Evolutionary conservation across 2,888 invertebrate genomes (phyloP).

Genomic region (Iphiclides podalirius): DNA sequence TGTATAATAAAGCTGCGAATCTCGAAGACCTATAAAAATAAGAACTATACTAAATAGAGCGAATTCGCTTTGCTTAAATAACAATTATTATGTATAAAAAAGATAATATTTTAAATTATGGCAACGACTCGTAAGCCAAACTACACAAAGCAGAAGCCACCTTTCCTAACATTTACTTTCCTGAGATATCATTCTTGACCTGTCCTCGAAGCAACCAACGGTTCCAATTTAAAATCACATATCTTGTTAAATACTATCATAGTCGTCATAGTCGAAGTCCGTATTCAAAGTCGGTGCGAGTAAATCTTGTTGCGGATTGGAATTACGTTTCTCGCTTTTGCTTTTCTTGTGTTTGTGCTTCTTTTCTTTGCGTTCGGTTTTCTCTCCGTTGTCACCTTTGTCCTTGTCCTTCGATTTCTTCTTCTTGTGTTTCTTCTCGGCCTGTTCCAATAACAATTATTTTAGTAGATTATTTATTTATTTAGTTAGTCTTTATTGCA

Average conservation of each 20-base stretch:
- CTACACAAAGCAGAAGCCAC: not conserved
- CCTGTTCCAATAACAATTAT: constrained; percentile 42
- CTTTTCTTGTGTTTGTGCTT: constrained; percentile 79
- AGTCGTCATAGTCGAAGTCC: constrained; percentile 58
- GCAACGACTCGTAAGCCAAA: too few relatives aligned
- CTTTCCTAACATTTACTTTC: too few relatives aligned
- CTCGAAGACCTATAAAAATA: too few relatives aligned
- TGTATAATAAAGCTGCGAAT: too few relatives aligned
- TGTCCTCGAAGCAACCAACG: too few relatives aligned
- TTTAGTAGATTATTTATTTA: too few relatives aligned
- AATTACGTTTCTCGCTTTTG: constrained; percentile 60
- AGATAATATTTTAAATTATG: too few relatives aligned
- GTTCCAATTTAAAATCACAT: not conserved
- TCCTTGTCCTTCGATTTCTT: constrained; percentile 77
- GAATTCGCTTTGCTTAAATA: too few relatives aligned
- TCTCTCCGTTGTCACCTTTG: constrained; percentile 71
- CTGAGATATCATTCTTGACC: too few relatives aligned
- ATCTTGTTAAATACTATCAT: constrained; percentile 58
- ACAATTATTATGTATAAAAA: too few relatives aligned
- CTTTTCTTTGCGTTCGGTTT: constrained; percentile 76
- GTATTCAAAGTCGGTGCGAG: constrained; percentile 52
- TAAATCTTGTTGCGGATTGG: constrained; percentile 66
- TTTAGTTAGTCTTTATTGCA: too few relatives aligned
- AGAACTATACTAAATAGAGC: too few relatives aligned
- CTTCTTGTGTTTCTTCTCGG: constrained; percentile 77